phyloP scores from a whole-genome alignment of 2,113 vertebrate species.

The Morone saxatilis region DNA sequence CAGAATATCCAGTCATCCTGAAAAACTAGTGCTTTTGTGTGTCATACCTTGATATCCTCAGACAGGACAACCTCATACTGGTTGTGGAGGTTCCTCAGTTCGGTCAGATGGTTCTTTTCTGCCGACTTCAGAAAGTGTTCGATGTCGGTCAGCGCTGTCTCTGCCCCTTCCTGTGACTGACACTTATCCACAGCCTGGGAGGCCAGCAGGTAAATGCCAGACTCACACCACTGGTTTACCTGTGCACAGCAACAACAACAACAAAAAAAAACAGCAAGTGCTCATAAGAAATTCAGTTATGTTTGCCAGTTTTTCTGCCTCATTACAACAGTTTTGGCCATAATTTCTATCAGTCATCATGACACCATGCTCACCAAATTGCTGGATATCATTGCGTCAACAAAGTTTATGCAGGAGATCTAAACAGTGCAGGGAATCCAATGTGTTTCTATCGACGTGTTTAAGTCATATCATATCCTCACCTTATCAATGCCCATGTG shows the following conservation, averaged over 20 bases:
- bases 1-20: background rate
- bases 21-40: background rate
- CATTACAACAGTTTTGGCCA: background rate
- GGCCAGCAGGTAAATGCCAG: conserved; percentile 94
- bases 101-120: conserved; percentile 87
- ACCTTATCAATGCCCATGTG: conserved; percentile 93
- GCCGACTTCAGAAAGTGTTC: conserved; percentile 89
- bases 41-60: conserved; percentile 88
- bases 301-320: background rate
- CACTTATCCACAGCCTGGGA: conserved; percentile 97
- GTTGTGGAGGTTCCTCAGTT: conserved; percentile 90
- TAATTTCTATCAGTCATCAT: too few relatives aligned
- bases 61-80: conserved; percentile 92
- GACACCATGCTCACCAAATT: background rate
- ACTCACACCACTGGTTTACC: conserved; percentile 95
- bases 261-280: background rate
- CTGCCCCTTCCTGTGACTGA: conserved; percentile 96
- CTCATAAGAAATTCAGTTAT: background rate
- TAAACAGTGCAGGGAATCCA: background rate
- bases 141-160: conserved; percentile 91
- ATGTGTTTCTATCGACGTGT: background rate
- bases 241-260: conserved; percentile 60
- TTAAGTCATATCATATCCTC: background rate
- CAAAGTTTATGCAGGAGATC: background rate
- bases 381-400: background rate